phyloP scores from a whole-genome alignment of 2,888 invertebrate species.

The Cactoblastis cactorum region DNA sequence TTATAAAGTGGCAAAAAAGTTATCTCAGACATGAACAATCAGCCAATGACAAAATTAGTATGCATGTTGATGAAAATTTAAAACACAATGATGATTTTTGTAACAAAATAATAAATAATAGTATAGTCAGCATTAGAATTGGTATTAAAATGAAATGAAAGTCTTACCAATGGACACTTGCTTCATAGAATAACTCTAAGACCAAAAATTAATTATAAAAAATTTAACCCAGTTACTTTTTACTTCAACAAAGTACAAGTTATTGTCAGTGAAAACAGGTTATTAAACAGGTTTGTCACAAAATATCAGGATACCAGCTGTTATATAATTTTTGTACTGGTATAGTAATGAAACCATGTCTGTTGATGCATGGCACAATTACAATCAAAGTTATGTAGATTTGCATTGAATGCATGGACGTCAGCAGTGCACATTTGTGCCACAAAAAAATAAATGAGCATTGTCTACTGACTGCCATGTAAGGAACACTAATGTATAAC shows the following conservation, averaged over 20 bases:
- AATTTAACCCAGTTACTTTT: too few species aligned
- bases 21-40: conserved; percentile 10
- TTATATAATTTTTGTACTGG: neutral
- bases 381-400: conserved; percentile 38
- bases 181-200: too few species aligned
- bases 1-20: too few species aligned
- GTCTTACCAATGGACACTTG: too few species aligned
- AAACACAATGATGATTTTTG: neutral
- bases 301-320: neutral
- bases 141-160: too few species aligned
- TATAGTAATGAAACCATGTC: neutral
- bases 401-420: conserved; percentile 63
- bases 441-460: conserved; percentile 23
- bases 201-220: too few species aligned
- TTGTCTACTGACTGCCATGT: conserved; percentile 9
- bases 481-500: neutral
- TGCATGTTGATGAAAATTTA: neutral
- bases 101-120: too few species aligned
- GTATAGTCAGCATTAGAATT: too few species aligned
- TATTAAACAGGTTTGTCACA: neutral
- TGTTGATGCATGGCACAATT: conserved; percentile 21
- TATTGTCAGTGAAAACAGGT: neutral
- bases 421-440: conserved; percentile 30
- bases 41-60: conserved; percentile 9
- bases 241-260: too few species aligned